Conservation (phyloP, 2,888 invertebrate species). For the Melieria picta region DNA sequence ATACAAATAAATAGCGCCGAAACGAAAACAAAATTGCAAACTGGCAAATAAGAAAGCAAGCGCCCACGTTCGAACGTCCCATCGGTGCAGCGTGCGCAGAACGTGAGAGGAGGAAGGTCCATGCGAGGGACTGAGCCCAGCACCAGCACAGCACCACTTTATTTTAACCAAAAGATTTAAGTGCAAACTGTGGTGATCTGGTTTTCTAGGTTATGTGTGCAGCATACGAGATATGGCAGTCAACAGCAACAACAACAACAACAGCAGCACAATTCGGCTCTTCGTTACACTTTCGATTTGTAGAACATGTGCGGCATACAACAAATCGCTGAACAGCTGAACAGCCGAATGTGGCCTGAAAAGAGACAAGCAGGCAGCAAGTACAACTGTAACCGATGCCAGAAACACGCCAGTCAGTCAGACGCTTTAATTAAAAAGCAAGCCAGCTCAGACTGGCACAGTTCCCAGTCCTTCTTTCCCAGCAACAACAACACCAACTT, state of each 20-base stretch:
- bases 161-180: constrained; percentile 36
- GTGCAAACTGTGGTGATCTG: constrained; percentile 39
- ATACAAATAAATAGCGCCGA: too few species aligned
- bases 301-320: too few species aligned
- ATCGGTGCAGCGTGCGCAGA: too few species aligned
- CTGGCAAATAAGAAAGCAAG: too few species aligned
- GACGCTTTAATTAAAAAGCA: constrained; percentile 29
- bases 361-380: neutral
- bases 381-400: neutral
- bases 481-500: neutral
- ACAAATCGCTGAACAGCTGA: too few species aligned
- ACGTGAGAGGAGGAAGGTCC: neutral
- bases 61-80: too few species aligned
- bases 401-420: constrained; percentile 14
- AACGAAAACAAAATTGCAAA: too few species aligned
- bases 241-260: neutral
- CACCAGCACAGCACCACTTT: neutral
- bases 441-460: neutral
- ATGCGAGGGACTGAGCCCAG: neutral
- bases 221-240: neutral
- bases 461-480: too few species aligned
- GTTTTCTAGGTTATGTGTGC: constrained; percentile 26
- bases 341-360: constrained; percentile 8
- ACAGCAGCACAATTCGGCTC: constrained; percentile 7
- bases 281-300: constrained; percentile 16